Evolutionary conservation across 2,113 vertebrate genomes (phyloP).

Genomic region (Aegotheles bennettii): DNA sequence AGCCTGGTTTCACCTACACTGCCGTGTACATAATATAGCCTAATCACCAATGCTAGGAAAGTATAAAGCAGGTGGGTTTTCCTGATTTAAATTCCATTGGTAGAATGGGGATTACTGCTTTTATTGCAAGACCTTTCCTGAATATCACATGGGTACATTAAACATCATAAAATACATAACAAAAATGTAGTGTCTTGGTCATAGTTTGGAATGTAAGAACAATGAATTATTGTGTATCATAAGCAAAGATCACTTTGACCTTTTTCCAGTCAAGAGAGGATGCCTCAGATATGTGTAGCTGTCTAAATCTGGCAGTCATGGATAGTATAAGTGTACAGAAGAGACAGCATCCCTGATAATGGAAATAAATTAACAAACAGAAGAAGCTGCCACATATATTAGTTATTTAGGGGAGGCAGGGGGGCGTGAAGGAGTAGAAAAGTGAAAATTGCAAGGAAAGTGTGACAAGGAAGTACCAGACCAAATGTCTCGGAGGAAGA

Average conservation of each 20-base stretch:
- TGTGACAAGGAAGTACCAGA: background rate
- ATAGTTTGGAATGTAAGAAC: background rate
- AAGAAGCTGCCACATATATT: background rate
- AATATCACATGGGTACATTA: background rate
- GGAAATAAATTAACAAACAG: background rate
- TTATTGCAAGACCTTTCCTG: slow-evolving; percentile 28
- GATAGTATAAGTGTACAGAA: background rate
- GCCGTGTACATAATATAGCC: background rate
- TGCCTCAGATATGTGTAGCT: background rate
- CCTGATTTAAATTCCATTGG: slow-evolving; percentile 11
- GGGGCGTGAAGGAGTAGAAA: background rate
- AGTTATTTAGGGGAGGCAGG: background rate
- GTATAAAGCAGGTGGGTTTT: background rate
- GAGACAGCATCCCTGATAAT: background rate
- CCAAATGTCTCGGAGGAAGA: background rate
- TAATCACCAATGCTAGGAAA: background rate
- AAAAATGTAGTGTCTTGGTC: background rate
- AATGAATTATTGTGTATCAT: background rate
- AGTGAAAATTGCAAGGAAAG: background rate
- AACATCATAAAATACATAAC: background rate
- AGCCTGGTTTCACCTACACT: background rate
- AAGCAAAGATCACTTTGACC: slow-evolving; percentile 7
- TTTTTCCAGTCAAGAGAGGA: background rate
- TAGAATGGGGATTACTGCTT: background rate
- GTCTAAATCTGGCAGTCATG: background rate